phyloP scores from a whole-genome alignment of 2,888 invertebrate species.

The Prosopocoilus inquinatus region DNA sequence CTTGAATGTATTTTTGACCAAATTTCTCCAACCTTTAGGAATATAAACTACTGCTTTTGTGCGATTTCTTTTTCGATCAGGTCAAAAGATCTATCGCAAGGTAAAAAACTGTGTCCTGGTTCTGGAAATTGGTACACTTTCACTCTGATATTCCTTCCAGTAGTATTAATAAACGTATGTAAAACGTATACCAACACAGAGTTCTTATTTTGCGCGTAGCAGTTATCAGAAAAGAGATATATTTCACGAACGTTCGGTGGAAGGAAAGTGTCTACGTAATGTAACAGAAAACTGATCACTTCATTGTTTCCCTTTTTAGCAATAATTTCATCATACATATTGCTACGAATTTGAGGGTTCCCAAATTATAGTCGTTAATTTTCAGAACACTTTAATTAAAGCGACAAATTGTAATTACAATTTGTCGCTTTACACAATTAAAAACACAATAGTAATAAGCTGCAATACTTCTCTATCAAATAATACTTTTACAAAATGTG shows the following conservation, averaged over 20 bases:
- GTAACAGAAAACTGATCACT: slow-evolving; percentile 16
- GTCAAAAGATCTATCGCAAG: slow-evolving; percentile 23
- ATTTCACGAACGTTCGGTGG: slow-evolving; percentile 13
- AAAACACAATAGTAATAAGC: too few relatives aligned
- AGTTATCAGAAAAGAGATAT: slow-evolving; percentile 23
- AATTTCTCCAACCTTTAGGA: slow-evolving; percentile 8
- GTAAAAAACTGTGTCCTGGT: slow-evolving; percentile 20
- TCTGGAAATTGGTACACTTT: slow-evolving; percentile 21
- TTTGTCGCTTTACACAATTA: too few relatives aligned
- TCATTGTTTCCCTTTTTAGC: slow-evolving; percentile 21
- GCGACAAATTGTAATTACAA: too few relatives aligned
- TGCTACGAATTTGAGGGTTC: too few relatives aligned
- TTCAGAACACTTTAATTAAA: too few relatives aligned
- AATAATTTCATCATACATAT: slow-evolving; percentile 24
- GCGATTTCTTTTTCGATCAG: slow-evolving; percentile 18
- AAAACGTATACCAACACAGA: slow-evolving; percentile 17
- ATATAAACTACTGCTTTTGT: slow-evolving; percentile 15
- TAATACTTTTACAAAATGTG: too few relatives aligned
- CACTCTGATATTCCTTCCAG: slow-evolving; percentile 6
- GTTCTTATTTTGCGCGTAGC: slow-evolving; percentile 25
- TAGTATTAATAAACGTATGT: slow-evolving; percentile 14
- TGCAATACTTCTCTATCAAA: too few relatives aligned
- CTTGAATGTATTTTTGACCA: slow-evolving; percentile 8
- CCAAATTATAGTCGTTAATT: too few relatives aligned
- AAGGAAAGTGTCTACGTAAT: slow-evolving; percentile 14